Conservation (phyloP, 2,888 invertebrate species). For the Apamea monoglypha region DNA sequence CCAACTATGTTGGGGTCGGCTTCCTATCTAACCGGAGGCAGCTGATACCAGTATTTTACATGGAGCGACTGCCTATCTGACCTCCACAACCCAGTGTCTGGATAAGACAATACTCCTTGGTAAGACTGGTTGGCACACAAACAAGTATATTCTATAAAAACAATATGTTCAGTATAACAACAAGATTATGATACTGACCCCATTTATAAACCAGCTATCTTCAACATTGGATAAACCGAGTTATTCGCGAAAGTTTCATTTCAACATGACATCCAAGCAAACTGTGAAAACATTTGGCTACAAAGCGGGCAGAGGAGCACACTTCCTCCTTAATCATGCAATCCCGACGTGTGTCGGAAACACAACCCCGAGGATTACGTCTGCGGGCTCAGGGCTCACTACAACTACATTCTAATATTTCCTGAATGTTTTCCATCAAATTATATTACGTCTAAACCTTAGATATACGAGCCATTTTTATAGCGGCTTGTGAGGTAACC, state of each 20-base stretch:
- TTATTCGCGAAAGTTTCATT: slow-evolving; percentile 48
- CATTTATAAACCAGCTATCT: slow-evolving; percentile 15
- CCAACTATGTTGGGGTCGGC: background rate
- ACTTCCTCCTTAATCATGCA: slow-evolving; percentile 74
- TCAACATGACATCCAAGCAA: slow-evolving; percentile 51
- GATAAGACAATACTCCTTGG: background rate
- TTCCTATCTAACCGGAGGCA: background rate
- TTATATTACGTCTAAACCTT: slow-evolving; percentile 67
- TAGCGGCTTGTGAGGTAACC: slow-evolving; percentile 61
- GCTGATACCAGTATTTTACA: background rate
- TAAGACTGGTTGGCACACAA: background rate
- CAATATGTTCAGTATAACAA: background rate
- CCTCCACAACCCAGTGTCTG: background rate
- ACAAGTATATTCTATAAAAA: background rate
- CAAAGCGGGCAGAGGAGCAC: slow-evolving; percentile 60
- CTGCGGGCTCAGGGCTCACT: slow-evolving; percentile 52
- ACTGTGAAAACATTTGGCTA: slow-evolving; percentile 67
- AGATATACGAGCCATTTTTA: slow-evolving; percentile 70
- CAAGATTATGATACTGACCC: background rate
- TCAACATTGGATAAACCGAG: slow-evolving; percentile 11
- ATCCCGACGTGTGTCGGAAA: slow-evolving; percentile 72
- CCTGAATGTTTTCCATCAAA: slow-evolving; percentile 68
- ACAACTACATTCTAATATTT: slow-evolving; percentile 67
- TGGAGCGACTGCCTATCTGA: background rate
- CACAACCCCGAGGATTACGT: slow-evolving; percentile 69